These are phyloP conservation scores for Chrysochloris asiatica DNA, from an alignment of 2,113 vertebrate species.

Conservation along the genomic window DNA sequence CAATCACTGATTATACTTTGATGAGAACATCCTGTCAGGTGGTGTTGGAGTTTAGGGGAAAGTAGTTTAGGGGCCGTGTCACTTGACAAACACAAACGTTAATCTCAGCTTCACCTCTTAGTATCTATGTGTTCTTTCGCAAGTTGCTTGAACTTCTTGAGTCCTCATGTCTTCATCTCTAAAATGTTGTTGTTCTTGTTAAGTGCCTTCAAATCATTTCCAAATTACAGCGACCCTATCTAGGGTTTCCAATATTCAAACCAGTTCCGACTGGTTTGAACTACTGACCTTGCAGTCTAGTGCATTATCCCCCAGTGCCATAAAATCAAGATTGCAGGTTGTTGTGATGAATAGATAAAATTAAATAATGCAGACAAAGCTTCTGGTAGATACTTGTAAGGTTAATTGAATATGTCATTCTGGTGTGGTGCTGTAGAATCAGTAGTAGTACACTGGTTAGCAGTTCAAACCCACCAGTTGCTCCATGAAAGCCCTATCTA, in stretches of 20 bases:
- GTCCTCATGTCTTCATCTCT: not conserved
- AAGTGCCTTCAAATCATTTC: too few relatives aligned
- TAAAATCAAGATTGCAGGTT: not conserved
- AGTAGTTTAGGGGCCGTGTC: not conserved
- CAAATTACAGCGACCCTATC: too few relatives aligned
- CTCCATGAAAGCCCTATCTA: too few relatives aligned
- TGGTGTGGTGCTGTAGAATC: too few relatives aligned
- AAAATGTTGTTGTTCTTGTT: too few relatives aligned
- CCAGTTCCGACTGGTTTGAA: too few relatives aligned
- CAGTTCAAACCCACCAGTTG: too few relatives aligned
- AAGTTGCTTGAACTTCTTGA: not conserved
- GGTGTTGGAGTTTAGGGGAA: not conserved
- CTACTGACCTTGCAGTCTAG: too few relatives aligned
- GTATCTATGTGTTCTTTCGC: not conserved
- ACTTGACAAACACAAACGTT: not conserved
- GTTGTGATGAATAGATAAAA: slow-evolving; percentile 2
- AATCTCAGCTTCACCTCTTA: not conserved
- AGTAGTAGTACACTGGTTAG: too few relatives aligned
- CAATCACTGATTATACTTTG: too few relatives aligned
- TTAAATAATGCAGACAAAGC: slow-evolving; percentile 22
- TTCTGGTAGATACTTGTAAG: not conserved
- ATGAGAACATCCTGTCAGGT: not conserved
- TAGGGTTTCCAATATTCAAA: too few relatives aligned
- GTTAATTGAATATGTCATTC: not conserved
- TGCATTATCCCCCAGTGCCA: too few relatives aligned